A percentile compares a stretch with the other conserved stretches of the same genome.
Conservation (phyloP, 2,888 invertebrate species). For the Philereme vetulata region DNA sequence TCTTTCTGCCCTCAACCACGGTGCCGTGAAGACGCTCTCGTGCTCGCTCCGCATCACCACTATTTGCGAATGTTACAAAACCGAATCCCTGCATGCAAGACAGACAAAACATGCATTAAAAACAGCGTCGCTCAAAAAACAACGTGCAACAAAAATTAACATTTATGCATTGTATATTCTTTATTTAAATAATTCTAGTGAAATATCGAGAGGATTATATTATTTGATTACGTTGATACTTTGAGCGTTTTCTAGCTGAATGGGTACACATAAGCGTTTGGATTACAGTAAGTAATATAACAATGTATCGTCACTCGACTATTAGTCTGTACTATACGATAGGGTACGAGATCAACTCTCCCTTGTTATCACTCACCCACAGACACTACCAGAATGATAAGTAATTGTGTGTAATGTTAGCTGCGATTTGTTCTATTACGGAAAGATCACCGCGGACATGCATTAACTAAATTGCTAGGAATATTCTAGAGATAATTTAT, state of each 20-base stretch:
- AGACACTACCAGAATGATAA: slow-evolving; percentile 68
- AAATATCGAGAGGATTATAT: slow-evolving; percentile 77
- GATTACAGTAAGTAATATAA: slow-evolving; percentile 74
- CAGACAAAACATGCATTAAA: slow-evolving; percentile 97
- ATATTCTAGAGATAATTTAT: slow-evolving; percentile 22
- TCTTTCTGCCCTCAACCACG: slow-evolving; percentile 99
- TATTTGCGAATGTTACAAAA: slow-evolving; percentile 99
- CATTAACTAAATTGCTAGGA: slow-evolving; percentile 54
- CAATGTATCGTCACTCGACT: slow-evolving; percentile 74
- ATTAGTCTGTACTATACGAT: slow-evolving; percentile 71
- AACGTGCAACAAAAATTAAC: slow-evolving; percentile 90
- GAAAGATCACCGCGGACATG: slow-evolving; percentile 76
- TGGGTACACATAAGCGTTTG: slow-evolving; percentile 83
- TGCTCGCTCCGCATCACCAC: slow-evolving; percentile 99
- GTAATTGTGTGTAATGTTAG: slow-evolving; percentile 74
- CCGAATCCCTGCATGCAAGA: slow-evolving; percentile 99
- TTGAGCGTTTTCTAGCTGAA: slow-evolving; percentile 83
- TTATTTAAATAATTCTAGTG: slow-evolving; percentile 77
- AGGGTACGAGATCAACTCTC: slow-evolving; percentile 57
- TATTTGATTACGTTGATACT: slow-evolving; percentile 80
- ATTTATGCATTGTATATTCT: slow-evolving; percentile 85
- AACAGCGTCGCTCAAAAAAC: slow-evolving; percentile 90
- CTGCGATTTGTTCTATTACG: slow-evolving; percentile 78
- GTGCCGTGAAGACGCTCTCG: slow-evolving; percentile 99
- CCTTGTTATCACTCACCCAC: slow-evolving; percentile 61